Evolutionary conservation across 2,888 invertebrate genomes (phyloP), one percentile per base, ranked within the genome.

Genomic region (Apamea monoglypha): DNA sequence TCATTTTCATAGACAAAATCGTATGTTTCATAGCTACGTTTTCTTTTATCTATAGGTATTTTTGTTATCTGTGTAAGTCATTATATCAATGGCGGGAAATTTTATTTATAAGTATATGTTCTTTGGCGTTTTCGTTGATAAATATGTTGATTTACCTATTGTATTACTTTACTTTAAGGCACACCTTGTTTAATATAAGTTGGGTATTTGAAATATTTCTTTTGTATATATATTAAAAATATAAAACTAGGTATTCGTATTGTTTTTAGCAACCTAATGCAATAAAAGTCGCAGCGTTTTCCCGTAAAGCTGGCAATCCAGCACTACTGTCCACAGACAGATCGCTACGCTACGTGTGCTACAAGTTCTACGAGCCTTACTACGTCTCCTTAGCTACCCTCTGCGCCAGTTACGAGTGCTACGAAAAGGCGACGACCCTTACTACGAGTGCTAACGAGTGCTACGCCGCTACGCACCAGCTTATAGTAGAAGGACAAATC

Each of bases 51-150:
- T 6, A 44, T 21, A 29, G 4, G 21, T 61, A 40, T 21, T 75
- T 75, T 76, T 53, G 10, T 29, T 32, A 76, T 75, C 75, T 75
- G 75, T 76, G 18, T 74, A 40, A 5, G 21, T 56, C 5, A n/a
- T 36, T 7, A 21, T 29, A 29, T 1, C 16, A 21, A 29, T 68
- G 72, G 72, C 76, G 75, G 76, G 40, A 56, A 76, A 18, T 76
- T 75, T 56, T 8, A 53, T 18, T 32, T 25, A 1, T 14, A 21
- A 4, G 8, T 29, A 14, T 16, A 25, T 5, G 16, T n/a, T 59
- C 6, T 16, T 8, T 50, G 47, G 21, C 1, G 32, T 32, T 74
- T 50, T 50, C 10, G 36, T 74, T 73, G 50, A 6, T 36, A 21
- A 50, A 74, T 72, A 32, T 18, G 21, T 69, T 73, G 29, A 6